Conservation (phyloP, 2,797 vertebrate genomes). For the Hyperoplus immaculatus region DNA sequence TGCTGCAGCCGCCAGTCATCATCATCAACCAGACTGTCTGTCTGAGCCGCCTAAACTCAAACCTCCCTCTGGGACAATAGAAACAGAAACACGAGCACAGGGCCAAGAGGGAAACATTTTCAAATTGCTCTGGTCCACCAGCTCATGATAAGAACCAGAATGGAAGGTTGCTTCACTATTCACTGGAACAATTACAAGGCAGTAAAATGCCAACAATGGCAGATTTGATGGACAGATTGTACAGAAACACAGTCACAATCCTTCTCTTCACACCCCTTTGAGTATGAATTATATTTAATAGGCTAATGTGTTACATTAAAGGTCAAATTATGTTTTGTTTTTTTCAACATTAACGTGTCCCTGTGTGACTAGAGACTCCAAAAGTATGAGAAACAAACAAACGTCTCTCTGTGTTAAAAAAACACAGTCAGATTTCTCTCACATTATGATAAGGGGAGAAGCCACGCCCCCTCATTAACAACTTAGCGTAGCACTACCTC, state of each 20-base stretch:
- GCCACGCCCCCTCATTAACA: too few relatives aligned
- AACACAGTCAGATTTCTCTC: too few relatives aligned
- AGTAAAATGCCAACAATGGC: slow-evolving; percentile 26
- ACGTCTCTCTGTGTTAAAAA: too few relatives aligned
- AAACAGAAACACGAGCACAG: slow-evolving; percentile 55
- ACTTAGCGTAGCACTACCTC: too few relatives aligned
- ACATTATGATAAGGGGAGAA: too few relatives aligned
- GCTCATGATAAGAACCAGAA: slow-evolving; percentile 24
- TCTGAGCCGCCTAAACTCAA: slow-evolving; percentile 35
- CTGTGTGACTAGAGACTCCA: too few relatives aligned
- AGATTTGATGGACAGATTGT: slow-evolving; percentile 40
- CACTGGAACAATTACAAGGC: neutral
- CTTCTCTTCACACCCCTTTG: neutral
- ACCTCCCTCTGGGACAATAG: slow-evolving; percentile 64
- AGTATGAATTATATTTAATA: neutral
- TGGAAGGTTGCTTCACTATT: neutral
- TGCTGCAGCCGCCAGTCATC: slow-evolving; percentile 26
- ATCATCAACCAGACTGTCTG: slow-evolving; percentile 36
- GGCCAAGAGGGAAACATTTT: slow-evolving; percentile 21
- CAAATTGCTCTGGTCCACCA: slow-evolving; percentile 10
- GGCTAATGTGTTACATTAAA: neutral
- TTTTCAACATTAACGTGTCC: too few relatives aligned
- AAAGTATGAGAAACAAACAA: too few relatives aligned
- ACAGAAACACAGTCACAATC: neutral
- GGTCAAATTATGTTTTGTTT: too few relatives aligned